A percentile compares a stretch with the other conserved stretches of the same genome.
Conservation (phyloP, 2,113 vertebrate genomes). For the Amblyopsis rosae region DNA sequence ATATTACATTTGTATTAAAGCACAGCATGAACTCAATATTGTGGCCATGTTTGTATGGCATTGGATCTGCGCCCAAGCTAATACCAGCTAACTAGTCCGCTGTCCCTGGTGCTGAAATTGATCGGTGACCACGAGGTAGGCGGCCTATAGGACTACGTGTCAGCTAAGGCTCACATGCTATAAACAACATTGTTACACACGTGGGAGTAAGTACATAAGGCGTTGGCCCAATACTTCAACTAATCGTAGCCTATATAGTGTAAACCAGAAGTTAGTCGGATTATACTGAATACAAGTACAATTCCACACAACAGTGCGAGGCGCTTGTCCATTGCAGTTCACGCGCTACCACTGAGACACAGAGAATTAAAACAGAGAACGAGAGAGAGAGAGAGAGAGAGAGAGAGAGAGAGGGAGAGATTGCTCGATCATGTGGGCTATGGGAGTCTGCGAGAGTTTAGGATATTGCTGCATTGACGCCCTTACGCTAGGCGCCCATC, state of each 20-base stretch:
- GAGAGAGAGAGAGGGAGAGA: slow-evolving; percentile 64
- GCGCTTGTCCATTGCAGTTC: slow-evolving; percentile 70
- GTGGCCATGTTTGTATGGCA: no score
- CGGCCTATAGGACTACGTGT: background rate
- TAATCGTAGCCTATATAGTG: background rate
- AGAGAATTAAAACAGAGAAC: background rate
- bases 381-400: slow-evolving; percentile 48
- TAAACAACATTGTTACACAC: background rate
- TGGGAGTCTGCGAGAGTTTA: slow-evolving; percentile 73
- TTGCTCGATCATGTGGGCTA: slow-evolving; percentile 77
- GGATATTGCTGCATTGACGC: slow-evolving; percentile 80
- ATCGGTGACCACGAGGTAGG: slow-evolving; percentile 8
- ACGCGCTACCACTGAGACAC: background rate
- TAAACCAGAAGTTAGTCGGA: slow-evolving; percentile 46
- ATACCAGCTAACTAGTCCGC: slow-evolving; percentile 50
- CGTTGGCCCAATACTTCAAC: background rate
- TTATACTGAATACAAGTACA: slow-evolving; percentile 52
- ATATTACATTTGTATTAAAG: background rate
- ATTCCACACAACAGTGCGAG: slow-evolving; percentile 72
- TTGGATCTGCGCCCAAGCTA: slow-evolving; percentile 7
- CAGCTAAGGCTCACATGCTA: background rate
- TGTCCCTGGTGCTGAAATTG: slow-evolving; percentile 75
- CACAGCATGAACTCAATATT: background rate
- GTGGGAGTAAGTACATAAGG: background rate
- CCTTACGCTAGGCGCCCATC: slow-evolving; percentile 61